These are phyloP conservation scores for Sturnus vulgaris DNA, from an alignment of 2,113 vertebrate genomes.

Conservation along the genomic window DNA sequence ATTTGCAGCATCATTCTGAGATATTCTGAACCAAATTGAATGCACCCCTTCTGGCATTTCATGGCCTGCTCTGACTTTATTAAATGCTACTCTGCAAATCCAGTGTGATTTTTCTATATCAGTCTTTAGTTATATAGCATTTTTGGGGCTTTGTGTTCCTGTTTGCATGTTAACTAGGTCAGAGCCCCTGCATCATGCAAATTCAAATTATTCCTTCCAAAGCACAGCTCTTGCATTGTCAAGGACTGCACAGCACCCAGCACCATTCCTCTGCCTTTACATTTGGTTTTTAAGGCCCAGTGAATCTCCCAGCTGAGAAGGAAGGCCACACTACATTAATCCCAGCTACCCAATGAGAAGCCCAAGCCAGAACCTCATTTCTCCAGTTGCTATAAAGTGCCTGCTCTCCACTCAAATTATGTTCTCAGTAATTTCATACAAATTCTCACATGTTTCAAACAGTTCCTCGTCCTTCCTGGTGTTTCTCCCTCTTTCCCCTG, in stretches of 20 bases:
- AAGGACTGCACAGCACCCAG: neutral
- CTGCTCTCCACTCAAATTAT: neutral
- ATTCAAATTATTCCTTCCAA: neutral
- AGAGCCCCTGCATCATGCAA: neutral
- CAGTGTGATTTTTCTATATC: neutral
- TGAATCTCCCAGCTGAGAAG: neutral
- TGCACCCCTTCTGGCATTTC: neutral
- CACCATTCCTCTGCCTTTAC: neutral
- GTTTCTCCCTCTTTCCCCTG: neutral
- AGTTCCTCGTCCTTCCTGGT: neutral
- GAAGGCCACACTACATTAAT: neutral
- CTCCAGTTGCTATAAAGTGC: neutral
- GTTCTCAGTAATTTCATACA: neutral
- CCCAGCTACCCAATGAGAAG: neutral
- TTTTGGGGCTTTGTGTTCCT: neutral
- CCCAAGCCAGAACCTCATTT: neutral
- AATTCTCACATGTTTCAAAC: neutral
- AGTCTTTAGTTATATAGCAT: neutral
- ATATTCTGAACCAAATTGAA: neutral
- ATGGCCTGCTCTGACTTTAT: neutral
- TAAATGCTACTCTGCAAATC: neutral
- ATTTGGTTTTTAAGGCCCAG: neutral
- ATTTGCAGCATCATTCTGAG: slow-evolving; percentile 15
- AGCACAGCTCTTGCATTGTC: neutral
- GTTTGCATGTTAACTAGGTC: neutral